These are phyloP conservation scores for Varanus salvator DNA, from an alignment of 2,113 vertebrate genomes.

Conservation along the genomic window DNA sequence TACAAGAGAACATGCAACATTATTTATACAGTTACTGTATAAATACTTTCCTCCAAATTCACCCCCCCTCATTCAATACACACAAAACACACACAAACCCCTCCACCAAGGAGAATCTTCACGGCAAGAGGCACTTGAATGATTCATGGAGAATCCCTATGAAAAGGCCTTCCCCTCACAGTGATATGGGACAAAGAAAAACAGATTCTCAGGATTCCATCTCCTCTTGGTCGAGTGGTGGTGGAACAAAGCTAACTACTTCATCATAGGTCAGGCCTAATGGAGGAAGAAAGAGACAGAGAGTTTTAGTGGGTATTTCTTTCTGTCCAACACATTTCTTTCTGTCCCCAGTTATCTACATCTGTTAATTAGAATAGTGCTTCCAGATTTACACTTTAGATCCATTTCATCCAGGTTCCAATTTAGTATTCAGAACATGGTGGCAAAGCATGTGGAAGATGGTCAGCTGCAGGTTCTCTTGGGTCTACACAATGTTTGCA, in stretches of 20 bases:
- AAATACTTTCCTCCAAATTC: constrained; percentile 31
- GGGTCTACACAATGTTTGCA: background rate
- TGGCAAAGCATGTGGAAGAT: background rate
- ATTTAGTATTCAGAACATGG: background rate
- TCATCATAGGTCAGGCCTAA: constrained; percentile 95
- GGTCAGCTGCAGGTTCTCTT: background rate
- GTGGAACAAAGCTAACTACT: constrained; percentile 92
- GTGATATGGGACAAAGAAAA: constrained; percentile 71
- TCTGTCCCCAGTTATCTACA: background rate
- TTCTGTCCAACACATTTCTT: background rate
- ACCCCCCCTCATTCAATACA: constrained; percentile 44
- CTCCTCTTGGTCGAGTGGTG: constrained; percentile 90
- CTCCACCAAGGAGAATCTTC: constrained; percentile 82
- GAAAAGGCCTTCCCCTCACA: constrained; percentile 82
- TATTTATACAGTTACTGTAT: constrained; percentile 63
- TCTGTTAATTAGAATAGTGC: background rate
- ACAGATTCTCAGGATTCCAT: constrained; percentile 92
- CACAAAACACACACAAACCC: constrained; percentile 62
- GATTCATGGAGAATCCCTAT: constrained; percentile 78
- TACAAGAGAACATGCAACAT: constrained; percentile 72
- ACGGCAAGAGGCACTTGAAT: constrained; percentile 93
- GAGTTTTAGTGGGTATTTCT: background rate
- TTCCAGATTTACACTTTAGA: background rate
- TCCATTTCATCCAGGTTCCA: background rate
- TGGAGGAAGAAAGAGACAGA: constrained; percentile 26